A percentile compares a stretch with the other conserved stretches of the same genome.
phyloP scores from a whole-genome alignment of 2,888 invertebrate species.

The Leptinotarsa tumamoca region DNA sequence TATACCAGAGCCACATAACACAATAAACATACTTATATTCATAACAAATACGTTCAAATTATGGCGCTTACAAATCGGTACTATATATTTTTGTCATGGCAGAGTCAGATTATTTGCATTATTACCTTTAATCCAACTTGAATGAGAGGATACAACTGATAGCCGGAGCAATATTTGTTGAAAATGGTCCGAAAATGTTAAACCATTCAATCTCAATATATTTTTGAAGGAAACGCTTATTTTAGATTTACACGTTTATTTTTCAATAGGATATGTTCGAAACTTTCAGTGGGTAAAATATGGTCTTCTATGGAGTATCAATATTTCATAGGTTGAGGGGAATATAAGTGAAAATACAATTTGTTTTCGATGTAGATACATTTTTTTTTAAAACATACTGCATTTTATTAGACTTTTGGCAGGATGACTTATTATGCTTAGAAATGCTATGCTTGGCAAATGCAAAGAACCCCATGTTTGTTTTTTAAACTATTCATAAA shows the following conservation, averaged over 20 bases:
- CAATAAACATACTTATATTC: constrained; percentile 20
- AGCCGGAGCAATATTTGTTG: not conserved
- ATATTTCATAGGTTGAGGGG: not conserved
- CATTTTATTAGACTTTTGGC: no score
- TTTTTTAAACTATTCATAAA: no score
- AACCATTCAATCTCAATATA: constrained; percentile 31
- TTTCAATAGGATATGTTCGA: constrained; percentile 15
- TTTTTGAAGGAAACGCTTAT: constrained; percentile 60
- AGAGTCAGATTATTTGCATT: constrained; percentile 40
- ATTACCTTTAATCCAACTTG: not conserved
- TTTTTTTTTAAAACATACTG: no score
- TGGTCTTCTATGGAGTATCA: no score
- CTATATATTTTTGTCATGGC: not conserved
- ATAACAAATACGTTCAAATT: constrained; percentile 28
- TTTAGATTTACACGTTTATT: constrained; percentile 31
- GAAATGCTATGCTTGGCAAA: no score
- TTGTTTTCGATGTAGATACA: no score
- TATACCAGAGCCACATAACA: not conserved
- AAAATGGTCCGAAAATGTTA: constrained; percentile 36
- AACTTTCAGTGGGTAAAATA: not conserved
- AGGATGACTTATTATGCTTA: no score
- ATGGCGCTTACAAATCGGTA: not conserved
- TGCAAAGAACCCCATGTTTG: no score
- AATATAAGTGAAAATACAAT: not conserved
- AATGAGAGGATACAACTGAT: not conserved